Evolutionary conservation across 1,140 invertebrate species (phyloP), one percentile per base, ranked within the genome.

Genomic region (Macrobrachium rosenbergii): DNA sequence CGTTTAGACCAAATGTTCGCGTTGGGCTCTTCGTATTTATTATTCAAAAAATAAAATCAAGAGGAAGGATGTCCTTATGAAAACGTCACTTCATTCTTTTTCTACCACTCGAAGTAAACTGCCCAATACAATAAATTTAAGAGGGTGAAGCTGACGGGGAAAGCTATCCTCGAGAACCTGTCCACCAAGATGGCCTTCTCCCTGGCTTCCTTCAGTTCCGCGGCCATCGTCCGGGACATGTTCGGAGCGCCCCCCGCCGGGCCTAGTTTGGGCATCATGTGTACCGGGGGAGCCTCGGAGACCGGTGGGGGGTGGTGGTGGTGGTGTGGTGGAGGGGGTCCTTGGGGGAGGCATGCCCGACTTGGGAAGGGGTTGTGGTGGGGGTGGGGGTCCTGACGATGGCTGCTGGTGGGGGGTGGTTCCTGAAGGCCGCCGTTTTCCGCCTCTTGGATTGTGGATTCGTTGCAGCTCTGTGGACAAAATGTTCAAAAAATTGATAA

Each of bases 81-180:
- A 23, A 14, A 28, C 21, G 23, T 37, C 5, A 14, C 69, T 72
- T 16, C 8, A 23, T 72, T 14, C 6, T 17, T 8, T 43, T 16
- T 72, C 69, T 79, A 86, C 76, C 76, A 86, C 12, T 86, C 83
- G 21, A 73, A 86, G 92, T 97, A 98, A 91, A 96, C 94, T 83
- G 96, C 94, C 97, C 97, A 98, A 91, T 98, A 98, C 87, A 95
- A 95, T 87, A 94, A 93, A 92, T 98, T 98, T 17, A 98, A 93
- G 72, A 96, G 92, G 28, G 96, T 93, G 90, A 98, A 98, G 7
- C 97, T 94, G 7, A 96, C 93, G 0, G 97, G 97, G 91, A 98
- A 98, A 91, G 96, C 95, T 45, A 97, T 94, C 45, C 97, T 92
- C 0, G 96, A 97, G 90, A 96, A 95, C 12, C 96, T 93, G 91